Evolutionary conservation across 2,797 vertebrate genomes (phyloP).

Genomic region (Nannoperca australis): DNA sequence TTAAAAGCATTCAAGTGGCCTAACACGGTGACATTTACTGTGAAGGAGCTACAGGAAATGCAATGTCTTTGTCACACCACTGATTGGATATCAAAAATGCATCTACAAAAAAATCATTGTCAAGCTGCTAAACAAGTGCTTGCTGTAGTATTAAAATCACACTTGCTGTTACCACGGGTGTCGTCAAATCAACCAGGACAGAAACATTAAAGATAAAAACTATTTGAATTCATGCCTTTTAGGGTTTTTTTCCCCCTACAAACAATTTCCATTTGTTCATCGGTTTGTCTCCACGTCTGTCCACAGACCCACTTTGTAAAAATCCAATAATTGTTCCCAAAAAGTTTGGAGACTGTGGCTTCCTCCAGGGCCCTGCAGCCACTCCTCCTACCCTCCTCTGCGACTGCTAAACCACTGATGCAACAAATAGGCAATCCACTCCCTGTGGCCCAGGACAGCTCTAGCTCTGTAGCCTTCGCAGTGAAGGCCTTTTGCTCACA

Average conservation of each 20-base stretch:
- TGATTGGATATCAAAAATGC: neutral
- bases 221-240: neutral
- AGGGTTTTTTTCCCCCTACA: neutral
- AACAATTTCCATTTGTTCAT: conserved; percentile 7
- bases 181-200: neutral
- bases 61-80: neutral
- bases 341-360: conserved; percentile 77
- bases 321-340: conserved; percentile 78
- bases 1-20: no score
- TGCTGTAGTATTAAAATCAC: neutral
- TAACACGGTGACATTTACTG: no score
- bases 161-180: neutral
- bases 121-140: neutral
- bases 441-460: conserved; percentile 72
- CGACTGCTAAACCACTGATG: conserved; percentile 78
- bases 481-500: conserved; percentile 37
- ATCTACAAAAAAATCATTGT: neutral
- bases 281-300: conserved; percentile 31
- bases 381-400: conserved; percentile 56
- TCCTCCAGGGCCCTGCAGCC: conserved; percentile 63
- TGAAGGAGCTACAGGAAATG: neutral
- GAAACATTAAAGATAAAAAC: neutral
- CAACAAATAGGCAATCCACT: conserved; percentile 84
- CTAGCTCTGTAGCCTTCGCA: conserved; percentile 57
- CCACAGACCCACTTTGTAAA: conserved; percentile 72